Evolutionary conservation across 2,888 invertebrate genomes (phyloP).

Genomic region (Acleris sparsana): DNA sequence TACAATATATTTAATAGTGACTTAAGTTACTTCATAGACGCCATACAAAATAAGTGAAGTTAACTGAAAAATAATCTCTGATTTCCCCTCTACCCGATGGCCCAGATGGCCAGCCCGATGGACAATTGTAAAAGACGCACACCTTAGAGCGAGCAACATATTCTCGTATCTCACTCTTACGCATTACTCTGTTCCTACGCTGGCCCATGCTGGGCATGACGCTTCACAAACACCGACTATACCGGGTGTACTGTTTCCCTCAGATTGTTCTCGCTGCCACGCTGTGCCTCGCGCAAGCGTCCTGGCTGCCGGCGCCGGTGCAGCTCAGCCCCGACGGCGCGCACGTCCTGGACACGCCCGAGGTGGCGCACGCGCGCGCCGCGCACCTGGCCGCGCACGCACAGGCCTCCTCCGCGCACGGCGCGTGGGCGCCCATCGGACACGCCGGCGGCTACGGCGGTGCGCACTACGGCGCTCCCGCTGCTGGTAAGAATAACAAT

Average conservation of each 20-base stretch:
- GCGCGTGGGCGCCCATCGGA: constrained; percentile 73
- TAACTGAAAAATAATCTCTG: too few species aligned
- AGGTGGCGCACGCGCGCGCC: constrained; percentile 79
- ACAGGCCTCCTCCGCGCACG: constrained; percentile 74
- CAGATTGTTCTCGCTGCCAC: constrained; percentile 78
- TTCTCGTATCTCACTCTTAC: too few species aligned
- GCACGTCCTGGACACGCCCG: constrained; percentile 78
- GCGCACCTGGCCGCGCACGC: constrained; percentile 78
- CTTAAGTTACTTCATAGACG: too few species aligned
- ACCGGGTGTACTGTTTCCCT: constrained; percentile 38
- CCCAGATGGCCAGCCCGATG: too few species aligned
- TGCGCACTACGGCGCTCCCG: constrained; percentile 73
- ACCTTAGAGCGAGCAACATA: too few species aligned
- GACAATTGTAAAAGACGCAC: too few species aligned
- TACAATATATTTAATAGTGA: too few species aligned
- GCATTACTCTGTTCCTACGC: too few species aligned
- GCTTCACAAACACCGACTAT: too few species aligned
- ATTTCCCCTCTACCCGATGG: too few species aligned
- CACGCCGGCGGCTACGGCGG: constrained; percentile 56
- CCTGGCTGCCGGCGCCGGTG: constrained; percentile 76
- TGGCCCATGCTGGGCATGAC: too few species aligned
- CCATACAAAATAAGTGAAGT: too few species aligned
- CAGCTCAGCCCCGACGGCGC: constrained; percentile 82
- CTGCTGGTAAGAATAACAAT: constrained; percentile 63
- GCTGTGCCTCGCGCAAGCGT: constrained; percentile 80